Base-by-base conservation (phyloP, 2,888 invertebrate genomes). In the Dione vanillae region DNA sequence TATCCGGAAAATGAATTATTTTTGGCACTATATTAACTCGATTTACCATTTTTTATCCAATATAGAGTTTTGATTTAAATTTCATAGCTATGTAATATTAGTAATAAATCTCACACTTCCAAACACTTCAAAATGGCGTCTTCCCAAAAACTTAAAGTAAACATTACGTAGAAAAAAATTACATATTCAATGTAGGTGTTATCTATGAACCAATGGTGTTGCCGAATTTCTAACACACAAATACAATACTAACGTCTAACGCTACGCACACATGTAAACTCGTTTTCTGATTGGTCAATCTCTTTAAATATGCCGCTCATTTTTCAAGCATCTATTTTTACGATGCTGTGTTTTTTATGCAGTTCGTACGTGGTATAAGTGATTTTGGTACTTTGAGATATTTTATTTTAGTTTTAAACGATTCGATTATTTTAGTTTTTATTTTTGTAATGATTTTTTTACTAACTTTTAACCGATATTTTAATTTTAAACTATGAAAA, bases 311-410 rank as follows among this genome's bases (percentile, higher is more conserved):
- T 81, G 86, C 86, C 86, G 84, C 84, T 84, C 86, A 90, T 91
- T 91, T 91, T 91, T 91, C 89, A 84, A 79, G 84, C 82, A 81
- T 90, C 92, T 93, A 91, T 92, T 93, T 92, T 92, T 91, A 90
- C 80, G 79, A 82, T 84, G 81, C 80, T 79, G 79, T 88, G 87
- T 92, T 92, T 93, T 64, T 93, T 92, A 89, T 89, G 61, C 82
- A 87, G 82, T 83, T 70, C 69, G 27, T 79, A 82, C 74, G 40
- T 61, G 43, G 80, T n/a, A 12, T 49, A 67, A 72, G 14, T 0
- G n/a, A 49, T 83, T 64, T 91, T 92, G 88, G 83, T 89, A 84
- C 74, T 74, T 69, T 47, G 16, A 47, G 49, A 19, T n/a, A n/a
- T n/a, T n/a, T 64, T 41, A 43, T n/a, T 27, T 49, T 49, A 40